Base-by-base conservation (phyloP, 2,113 vertebrate genomes). In the Leucosticte australis region DNA sequence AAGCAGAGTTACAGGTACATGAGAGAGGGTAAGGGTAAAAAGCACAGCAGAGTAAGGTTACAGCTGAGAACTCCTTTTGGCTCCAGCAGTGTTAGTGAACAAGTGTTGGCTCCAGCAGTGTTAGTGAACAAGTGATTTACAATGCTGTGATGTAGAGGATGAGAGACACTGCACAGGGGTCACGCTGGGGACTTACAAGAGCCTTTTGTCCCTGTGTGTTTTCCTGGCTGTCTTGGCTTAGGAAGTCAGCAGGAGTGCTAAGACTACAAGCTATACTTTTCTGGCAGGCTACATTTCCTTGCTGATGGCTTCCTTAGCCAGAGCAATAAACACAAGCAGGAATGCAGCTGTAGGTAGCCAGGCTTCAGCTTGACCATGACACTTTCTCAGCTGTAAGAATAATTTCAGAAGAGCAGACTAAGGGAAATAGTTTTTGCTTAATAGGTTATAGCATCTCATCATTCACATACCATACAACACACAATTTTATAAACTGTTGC, bases 361-460 rank as follows among this genome's bases (percentile, higher is more conserved):
- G 57, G 22, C 31, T 90, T 76, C 79, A 41, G 55, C 78, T 75
- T 88, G 90, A 39, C 63, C 23, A 0, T 73, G 41, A 88, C 63
- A 74, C 46, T 77, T 93, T 11, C 75, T 83, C 46, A 90, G n/a
- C 90, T 93, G n/a, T 39, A 67, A 80, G 75, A 88, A 77, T 86
- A 86, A 93, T 90, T 88, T 79, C 57, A 80, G 46, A 94, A 93
- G 70, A 86, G 90, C 31, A 5, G 65, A 68, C 65, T 73, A 91
- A 91, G 70, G 70, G 82, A 92, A 93, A 62, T 94, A 76, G 30
- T 65, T 93, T 90, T 88, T 87, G 41, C 83, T 85, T 93, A 83
- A 74, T 92, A 47, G 74, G 63, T 94, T 81, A 55, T 33, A 83
- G 27, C 52, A 63, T 67, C 68, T 86, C 64, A 83, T 96, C 80